Base-by-base conservation (phyloP, 1,140 invertebrate genomes). In the Planococcus citri region DNA sequence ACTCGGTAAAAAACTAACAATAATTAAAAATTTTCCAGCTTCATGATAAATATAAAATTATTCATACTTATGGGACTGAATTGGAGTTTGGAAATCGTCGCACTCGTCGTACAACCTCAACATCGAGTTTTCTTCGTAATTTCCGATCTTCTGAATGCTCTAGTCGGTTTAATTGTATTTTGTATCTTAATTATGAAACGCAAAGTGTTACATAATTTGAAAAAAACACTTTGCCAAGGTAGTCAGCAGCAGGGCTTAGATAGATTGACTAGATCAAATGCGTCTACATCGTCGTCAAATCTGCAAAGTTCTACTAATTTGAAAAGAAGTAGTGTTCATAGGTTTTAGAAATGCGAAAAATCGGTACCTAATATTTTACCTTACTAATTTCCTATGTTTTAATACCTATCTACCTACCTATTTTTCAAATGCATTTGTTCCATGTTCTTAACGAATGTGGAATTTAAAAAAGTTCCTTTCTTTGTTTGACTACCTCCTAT, bases 261-360 rank as follows among this genome's bases (percentile, higher is more conserved):
- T 14, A 9, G 12, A 27, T 10, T 27, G 6, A 24, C 60, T 4
- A 6, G 22, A 25, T 64, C 22, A 9, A 25, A 24, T 21, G 60
- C 60, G 60, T 64, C 60, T 25, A 64, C 60, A 27, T 25, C 60
- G 22, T 64, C 60, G 60, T 64, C 60, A 4, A 64, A 6, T 64
- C 10, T 64, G 24, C 60, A 25, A 4, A 64, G 25, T 25, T 2
- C 20, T 6, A 64, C 25, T 2, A 64, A 64, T 27, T 24, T 21
- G 2, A 24, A 20, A 64, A 64, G 22, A 64, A 64, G 12, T 51
- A 33, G 12, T 6, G 41, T 51, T 9, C 2, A 51, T 51, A 51
- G 41, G 17, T 51, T 17, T 51, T 51, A 51, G 33, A 37, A 37
- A 37, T 37, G n/a, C n/a, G n/a, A n/a, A n/a, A n/a, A n/a, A n/a